Percentiles rank a stretch among this genome's conserved stretches.
Conservation (phyloP, 2,113 vertebrate genomes). For the Pantherophis guttatus region DNA sequence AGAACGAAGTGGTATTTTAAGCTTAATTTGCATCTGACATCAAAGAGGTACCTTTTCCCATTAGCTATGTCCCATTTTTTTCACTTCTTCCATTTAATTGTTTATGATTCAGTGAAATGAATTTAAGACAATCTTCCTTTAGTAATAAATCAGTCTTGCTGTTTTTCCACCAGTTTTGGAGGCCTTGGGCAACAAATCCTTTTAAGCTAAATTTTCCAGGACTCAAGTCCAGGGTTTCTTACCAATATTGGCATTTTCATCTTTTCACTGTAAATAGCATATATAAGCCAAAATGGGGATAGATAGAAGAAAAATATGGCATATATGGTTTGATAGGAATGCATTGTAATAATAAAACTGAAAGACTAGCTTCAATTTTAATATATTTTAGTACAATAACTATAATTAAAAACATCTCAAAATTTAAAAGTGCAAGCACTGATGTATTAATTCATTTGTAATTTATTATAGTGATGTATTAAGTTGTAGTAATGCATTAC, state of each 20-base stretch:
- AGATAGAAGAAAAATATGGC: not conserved
- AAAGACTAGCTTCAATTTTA: not conserved
- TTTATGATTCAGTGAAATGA: slow-evolving; percentile 26
- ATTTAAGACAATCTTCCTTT: slow-evolving; percentile 29
- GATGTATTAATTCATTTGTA: not conserved
- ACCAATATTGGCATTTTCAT: not conserved
- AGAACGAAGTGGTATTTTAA: not conserved
- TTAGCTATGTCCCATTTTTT: slow-evolving; percentile 7
- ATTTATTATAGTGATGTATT: not conserved
- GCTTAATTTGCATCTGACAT: not conserved
- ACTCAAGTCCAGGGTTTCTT: not conserved
- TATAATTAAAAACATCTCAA: not conserved
- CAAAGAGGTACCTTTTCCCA: not conserved
- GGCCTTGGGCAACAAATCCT: not conserved
- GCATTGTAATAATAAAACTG: not conserved
- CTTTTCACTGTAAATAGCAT: not conserved
- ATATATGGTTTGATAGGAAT: not conserved
- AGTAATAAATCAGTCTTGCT: slow-evolving; percentile 20
- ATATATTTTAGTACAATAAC: not conserved
- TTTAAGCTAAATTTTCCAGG: not conserved
- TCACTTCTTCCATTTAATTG: not conserved
- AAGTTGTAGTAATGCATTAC: not conserved
- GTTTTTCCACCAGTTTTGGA: not conserved
- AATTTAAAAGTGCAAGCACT: not conserved
- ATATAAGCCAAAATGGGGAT: not conserved